These are phyloP conservation scores for Urocynchramus pylzowi DNA, from an alignment of 2,113 vertebrate species.

Conservation along the genomic window DNA sequence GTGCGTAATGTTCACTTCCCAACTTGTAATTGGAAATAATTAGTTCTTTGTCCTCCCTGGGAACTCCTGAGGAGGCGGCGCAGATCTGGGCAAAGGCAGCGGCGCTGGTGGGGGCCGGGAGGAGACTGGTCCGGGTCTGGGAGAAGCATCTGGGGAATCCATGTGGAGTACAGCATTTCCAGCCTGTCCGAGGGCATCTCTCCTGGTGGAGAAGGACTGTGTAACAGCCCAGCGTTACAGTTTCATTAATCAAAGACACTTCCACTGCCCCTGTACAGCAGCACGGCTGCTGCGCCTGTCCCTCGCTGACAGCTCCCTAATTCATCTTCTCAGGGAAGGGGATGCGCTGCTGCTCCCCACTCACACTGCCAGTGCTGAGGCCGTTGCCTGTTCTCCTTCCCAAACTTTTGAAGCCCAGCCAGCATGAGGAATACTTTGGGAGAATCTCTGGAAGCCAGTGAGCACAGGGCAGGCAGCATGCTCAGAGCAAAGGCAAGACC, in stretches of 20 bases:
- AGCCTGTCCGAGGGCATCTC: conserved; percentile 31
- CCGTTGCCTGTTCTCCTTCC: fast-evolving
- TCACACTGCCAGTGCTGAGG: fast-evolving
- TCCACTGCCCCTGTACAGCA: conserved; percentile 96
- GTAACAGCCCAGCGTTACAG: conserved; percentile 78
- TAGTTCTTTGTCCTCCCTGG: neutral
- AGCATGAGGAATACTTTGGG: neutral
- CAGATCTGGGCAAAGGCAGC: fast-evolving
- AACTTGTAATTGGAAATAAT: conserved; percentile 5
- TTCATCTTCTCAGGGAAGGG: conserved; percentile 80
- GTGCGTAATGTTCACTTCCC: neutral
- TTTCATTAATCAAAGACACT: conserved; percentile 97
- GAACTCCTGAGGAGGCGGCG: fast-evolving
- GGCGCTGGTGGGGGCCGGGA: fast-evolving
- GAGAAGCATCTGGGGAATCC: neutral
- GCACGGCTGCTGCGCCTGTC: conserved; percentile 86
- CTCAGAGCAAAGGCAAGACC: neutral
- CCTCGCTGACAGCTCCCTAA: conserved; percentile 85
- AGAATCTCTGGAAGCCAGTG: neutral
- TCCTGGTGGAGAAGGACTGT: conserved; percentile 68
- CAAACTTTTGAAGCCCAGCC: neutral
- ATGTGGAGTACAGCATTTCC: neutral
- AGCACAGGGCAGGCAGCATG: neutral
- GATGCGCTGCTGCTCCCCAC: neutral
- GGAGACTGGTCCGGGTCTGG: neutral